Conservation (phyloP, 2,113 vertebrate species). For the Vidua macroura region DNA sequence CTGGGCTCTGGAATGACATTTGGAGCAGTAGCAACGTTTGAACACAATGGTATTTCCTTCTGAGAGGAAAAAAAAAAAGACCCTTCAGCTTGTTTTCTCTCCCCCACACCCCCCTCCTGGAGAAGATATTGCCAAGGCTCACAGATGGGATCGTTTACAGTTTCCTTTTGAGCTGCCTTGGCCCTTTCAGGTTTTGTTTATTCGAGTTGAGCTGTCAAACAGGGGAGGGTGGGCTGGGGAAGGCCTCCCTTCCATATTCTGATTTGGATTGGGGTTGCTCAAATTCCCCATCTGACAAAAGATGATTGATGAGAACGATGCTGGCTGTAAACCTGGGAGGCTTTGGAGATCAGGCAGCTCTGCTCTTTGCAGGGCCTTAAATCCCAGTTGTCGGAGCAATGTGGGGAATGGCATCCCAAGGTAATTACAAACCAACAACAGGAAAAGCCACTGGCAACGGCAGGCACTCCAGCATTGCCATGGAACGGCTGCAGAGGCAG, state of each 20-base stretch:
- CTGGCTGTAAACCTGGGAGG: constrained; percentile 23
- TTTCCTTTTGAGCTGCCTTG: constrained; percentile 66
- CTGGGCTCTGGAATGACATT: constrained; percentile 13
- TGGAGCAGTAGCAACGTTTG: constrained; percentile 32
- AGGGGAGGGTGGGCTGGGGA: constrained; percentile 5
- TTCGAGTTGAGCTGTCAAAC: constrained; percentile 49
- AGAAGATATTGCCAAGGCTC: constrained; percentile 58
- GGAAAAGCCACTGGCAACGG: constrained; percentile 33
- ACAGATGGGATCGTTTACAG: constrained; percentile 71
- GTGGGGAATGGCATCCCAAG: not conserved
- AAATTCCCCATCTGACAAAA: constrained; percentile 43
- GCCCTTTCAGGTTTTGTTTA: constrained; percentile 69
- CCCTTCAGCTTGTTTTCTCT: constrained; percentile 45
- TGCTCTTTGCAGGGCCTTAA: not conserved
- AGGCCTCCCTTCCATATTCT: constrained; percentile 22
- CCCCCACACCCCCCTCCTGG: not conserved
- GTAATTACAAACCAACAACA: constrained; percentile 20
- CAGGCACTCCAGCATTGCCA: not conserved
- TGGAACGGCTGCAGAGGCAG: not conserved
- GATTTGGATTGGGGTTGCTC: constrained; percentile 10
- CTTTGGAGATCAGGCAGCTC: not conserved
- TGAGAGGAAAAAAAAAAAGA: not conserved
- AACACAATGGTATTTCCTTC: constrained; percentile 55
- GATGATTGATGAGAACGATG: constrained; percentile 42
- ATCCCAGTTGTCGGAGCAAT: not conserved